Base-by-base conservation (phyloP, 37 sponge, comb jelly and placozoan species). In the Theonella swinhoei region DNA sequence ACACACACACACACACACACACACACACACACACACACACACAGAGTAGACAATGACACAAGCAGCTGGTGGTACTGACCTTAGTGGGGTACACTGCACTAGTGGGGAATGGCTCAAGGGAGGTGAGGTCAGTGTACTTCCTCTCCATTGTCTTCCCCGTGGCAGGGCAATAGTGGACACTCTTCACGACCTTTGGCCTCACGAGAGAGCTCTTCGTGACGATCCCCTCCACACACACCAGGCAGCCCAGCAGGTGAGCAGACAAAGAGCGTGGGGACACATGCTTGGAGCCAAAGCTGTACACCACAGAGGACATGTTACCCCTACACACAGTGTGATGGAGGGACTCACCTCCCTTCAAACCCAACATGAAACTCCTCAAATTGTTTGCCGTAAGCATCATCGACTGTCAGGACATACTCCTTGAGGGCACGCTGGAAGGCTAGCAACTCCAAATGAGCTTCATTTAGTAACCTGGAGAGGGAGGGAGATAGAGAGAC, bases 121-220 rank as follows among this genome's bases (percentile, higher is more conserved):
- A 94, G 9, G 97, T 94, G 64, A 96, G 91, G 79, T 98, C 99
- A 37, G 95, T 64, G 83, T 98, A 98, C 41, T 82, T 87, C 17
- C 99, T 84, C 78, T 98, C 97, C 17, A 96, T 88, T 0, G 91
- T 89, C 89, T 98, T 98, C 75, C 87, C 90, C 8, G 99, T 98
- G 32, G 93, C 93, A 11, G 99, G 99, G 78, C 99, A 98, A 66
- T 91, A 98, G 78, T 98, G 99, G 68, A 98, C 99, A 86, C 99
- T 98, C 76, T 93, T 94, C n/a, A 96, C 89, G 37, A 98, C 95
- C 70, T 96, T 96, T 38, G 97, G 99, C 30, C 89, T 77, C 22
- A 98, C 90, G 62, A 90, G 77, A 35, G 95, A 95, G 32, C 97
- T 85, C 77, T 94, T 96, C 17, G 99, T 98, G 38, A 98, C 91